phyloP scores from a whole-genome alignment of 2,888 invertebrate species.

The Empis livida region DNA sequence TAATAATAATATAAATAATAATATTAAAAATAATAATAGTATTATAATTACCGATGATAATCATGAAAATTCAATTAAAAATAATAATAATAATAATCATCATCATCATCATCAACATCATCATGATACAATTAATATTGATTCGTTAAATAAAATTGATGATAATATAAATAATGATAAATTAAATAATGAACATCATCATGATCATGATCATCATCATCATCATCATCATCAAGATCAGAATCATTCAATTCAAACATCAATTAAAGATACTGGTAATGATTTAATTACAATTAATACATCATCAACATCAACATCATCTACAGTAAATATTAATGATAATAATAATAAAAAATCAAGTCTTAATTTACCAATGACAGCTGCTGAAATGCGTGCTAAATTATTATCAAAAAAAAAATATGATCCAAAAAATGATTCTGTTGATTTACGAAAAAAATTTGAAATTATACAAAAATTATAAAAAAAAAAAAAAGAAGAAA shows the following conservation, averaged over 20 bases:
- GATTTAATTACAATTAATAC: slow-evolving; percentile 1
- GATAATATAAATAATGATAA: background rate
- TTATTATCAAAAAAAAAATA: slow-evolving; percentile 75
- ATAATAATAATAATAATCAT: too few species aligned
- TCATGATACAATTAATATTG: slow-evolving; percentile 1
- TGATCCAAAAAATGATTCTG: slow-evolving; percentile 79
- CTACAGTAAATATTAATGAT: background rate
- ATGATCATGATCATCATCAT: background rate
- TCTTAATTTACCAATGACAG: slow-evolving; percentile 78
- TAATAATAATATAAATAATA: slow-evolving; percentile 8
- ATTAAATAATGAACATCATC: background rate
- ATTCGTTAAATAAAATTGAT: slow-evolving; percentile 1
- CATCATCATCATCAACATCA: too few species aligned
- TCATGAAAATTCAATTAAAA: slow-evolving; percentile 19
- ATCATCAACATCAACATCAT: slow-evolving; percentile 9
- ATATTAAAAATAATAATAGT: background rate
- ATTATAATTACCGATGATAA: slow-evolving; percentile 8
- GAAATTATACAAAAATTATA: slow-evolving; percentile 89
- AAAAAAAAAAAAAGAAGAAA: slow-evolving; percentile 14
- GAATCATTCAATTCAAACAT: too few species aligned
- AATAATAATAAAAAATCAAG: slow-evolving; percentile 21
- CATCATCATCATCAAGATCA: background rate
- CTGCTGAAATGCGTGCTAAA: slow-evolving; percentile 80
- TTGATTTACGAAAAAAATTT: slow-evolving; percentile 86
- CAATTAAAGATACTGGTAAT: background rate